Base-by-base conservation (phyloP, 1,140 invertebrate species). In the Lepidurus arcticus region DNA sequence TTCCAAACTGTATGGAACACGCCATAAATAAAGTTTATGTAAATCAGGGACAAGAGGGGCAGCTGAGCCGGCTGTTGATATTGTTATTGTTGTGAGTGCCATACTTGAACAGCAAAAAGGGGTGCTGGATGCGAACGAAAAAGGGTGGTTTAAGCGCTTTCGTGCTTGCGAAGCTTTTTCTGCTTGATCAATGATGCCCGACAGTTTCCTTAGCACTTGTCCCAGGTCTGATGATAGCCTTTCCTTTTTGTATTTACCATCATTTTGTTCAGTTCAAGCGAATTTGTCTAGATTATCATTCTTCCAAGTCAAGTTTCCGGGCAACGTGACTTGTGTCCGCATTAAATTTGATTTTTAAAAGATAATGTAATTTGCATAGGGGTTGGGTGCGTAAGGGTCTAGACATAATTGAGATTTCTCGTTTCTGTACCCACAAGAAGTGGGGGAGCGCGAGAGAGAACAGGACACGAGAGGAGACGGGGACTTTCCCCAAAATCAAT, bases 351-450 rank as follows among this genome's bases (percentile, higher is more conserved):
- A 34, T 34, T 34, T 34, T 34, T 34, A 34, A 34, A 34, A 4
- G 34, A 34, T 34, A 26, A 26, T 2, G 2, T 26, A 34, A 34
- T 34, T 7, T 65, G 53, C 6, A n/a, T 7, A 9, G 53, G 8
- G 21, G 16, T 65, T 65, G 53, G 53, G 53, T 10, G 45, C 16
- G 4, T n/a, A 65, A 65, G 8, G 53, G 8, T 0, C 34, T 3
- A 34, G 34, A 65, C 53, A 65, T 65, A 65, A 65, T 65, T 65
- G 53, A 65, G 53, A 65, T 65, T 65, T 65, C 53, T 65, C 53
- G 21, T 65, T 65, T 21, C n/a, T 65, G 2, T 34, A 34, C 34
- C 34, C 53, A 65, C 6, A 65, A 65, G 16, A 21, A 21, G 13
- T n/a, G 16, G 53, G 8, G 21, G 53, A 47, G 16, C 45, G 1